phyloP scores from a whole-genome alignment of 1,140 invertebrate genomes.

The Drosophila eugracilis region DNA sequence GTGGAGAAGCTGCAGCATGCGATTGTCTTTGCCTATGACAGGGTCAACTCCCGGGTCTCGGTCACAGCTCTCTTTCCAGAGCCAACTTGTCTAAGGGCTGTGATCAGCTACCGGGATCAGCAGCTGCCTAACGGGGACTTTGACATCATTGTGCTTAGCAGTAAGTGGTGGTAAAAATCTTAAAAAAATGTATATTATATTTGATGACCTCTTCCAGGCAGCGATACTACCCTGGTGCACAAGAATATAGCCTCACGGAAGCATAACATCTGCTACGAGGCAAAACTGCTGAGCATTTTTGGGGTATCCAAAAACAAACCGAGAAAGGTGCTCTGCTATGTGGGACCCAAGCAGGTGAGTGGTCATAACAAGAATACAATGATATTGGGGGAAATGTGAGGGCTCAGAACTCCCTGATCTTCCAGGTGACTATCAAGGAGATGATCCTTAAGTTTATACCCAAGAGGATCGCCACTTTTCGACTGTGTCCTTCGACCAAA shows the following conservation, averaged over 20 bases:
- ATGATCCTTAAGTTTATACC: conserved; percentile 96
- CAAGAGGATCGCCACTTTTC: conserved; percentile 95
- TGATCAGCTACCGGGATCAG: conserved; percentile 91
- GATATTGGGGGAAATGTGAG: conserved; percentile 49
- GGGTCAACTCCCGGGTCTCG: conserved; percentile 86
- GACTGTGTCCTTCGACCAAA: conserved; percentile 96
- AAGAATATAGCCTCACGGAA: conserved; percentile 94
- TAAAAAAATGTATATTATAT: not conserved
- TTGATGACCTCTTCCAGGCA: conserved; percentile 84
- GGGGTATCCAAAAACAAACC: conserved; percentile 88
- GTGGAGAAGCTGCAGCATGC: conserved; percentile 86
- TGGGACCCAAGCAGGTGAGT: conserved; percentile 90
- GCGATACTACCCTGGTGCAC: conserved; percentile 93
- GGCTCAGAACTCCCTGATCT: conserved; percentile 82
- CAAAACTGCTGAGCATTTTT: conserved; percentile 91
- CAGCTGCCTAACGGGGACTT: conserved; percentile 96
- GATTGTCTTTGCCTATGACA: conserved; percentile 86
- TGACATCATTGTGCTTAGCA: conserved; percentile 95
- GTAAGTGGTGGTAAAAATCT: conserved; percentile 86
- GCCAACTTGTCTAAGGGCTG: conserved; percentile 92
- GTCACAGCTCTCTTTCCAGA: conserved; percentile 86
- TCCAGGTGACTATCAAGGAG: conserved; percentile 95
- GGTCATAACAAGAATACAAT: not conserved
- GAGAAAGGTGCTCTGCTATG: conserved; percentile 94
- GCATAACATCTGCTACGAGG: conserved; percentile 94